phyloP scores from a whole-genome alignment of 2,113 vertebrate species.

The Talpa occidentalis region DNA sequence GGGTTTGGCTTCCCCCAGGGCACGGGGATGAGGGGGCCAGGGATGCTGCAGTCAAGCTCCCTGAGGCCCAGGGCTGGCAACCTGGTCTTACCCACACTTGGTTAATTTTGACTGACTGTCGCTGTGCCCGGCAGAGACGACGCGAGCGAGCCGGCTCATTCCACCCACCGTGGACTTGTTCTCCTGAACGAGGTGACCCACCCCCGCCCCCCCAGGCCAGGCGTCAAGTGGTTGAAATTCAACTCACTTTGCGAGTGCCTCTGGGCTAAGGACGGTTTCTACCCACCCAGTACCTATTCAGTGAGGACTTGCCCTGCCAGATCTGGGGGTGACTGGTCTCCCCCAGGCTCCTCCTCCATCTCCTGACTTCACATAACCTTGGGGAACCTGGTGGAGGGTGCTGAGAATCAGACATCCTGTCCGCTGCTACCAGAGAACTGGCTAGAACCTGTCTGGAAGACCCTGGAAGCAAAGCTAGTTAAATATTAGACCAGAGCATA shows the following conservation, averaged over 20 bases:
- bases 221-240: neutral
- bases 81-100: accelerated
- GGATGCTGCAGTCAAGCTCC: too few species aligned
- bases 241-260: neutral
- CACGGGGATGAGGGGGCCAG: accelerated
- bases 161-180: accelerated
- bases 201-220: accelerated
- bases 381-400: accelerated
- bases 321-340: neutral
- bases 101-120: neutral
- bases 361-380: accelerated
- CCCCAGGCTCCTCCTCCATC: accelerated
- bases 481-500: conserved; percentile 62
- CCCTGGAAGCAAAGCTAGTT: neutral
- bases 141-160: accelerated
- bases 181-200: neutral
- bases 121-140: neutral
- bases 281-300: neutral
- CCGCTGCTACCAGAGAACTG: neutral
- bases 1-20: neutral
- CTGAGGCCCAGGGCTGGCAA: neutral
- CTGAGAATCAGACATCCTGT: neutral
- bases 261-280: neutral
- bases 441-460: neutral
- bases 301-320: neutral